A percentile compares a stretch with the other conserved stretches of the same genome.
Conservation (phyloP, 2,888 invertebrate species). For the Crioceris asparagi region DNA sequence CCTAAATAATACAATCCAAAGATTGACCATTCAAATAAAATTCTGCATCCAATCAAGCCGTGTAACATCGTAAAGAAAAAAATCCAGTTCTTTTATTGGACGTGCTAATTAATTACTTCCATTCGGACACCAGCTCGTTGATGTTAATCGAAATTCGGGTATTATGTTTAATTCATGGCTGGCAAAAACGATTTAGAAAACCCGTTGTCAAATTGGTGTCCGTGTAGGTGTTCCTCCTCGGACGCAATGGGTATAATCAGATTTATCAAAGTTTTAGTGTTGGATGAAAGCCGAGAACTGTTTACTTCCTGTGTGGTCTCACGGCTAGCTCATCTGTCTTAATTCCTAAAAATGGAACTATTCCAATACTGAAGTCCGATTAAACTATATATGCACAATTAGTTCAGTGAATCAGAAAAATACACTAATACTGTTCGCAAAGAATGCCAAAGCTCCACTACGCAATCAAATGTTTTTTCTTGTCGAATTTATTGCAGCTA, state of each 20-base stretch:
- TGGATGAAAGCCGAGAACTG: constrained; percentile 11
- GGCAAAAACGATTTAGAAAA: constrained; percentile 12
- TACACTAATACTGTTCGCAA: too few species aligned
- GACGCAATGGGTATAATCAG: constrained; percentile 12
- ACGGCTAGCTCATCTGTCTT: constrained; percentile 7
- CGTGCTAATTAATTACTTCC: constrained; percentile 12
- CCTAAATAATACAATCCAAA: too few species aligned
- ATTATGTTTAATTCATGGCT: constrained; percentile 14
- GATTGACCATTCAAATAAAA: too few species aligned
- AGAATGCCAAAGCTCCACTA: too few species aligned
- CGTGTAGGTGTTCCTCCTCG: constrained; percentile 15
- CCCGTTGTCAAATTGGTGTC: constrained; percentile 15
- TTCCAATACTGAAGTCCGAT: too few species aligned
- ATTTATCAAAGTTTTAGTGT: constrained; percentile 11
- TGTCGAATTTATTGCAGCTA: too few species aligned
- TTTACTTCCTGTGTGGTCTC: constrained; percentile 12
- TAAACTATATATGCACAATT: too few species aligned
- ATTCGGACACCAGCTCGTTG: constrained; percentile 9
- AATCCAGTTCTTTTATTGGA: constrained; percentile 2
- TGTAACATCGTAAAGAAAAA: neutral
- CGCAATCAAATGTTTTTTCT: too few species aligned
- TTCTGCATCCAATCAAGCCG: too few species aligned
- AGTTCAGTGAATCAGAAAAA: too few species aligned
- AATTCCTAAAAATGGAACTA: too few species aligned
- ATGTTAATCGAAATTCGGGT: constrained; percentile 11